Evolutionary conservation across 2,113 vertebrate genomes (phyloP), one percentile per base, ranked within the genome.

Genomic region (Empidonax traillii): DNA sequence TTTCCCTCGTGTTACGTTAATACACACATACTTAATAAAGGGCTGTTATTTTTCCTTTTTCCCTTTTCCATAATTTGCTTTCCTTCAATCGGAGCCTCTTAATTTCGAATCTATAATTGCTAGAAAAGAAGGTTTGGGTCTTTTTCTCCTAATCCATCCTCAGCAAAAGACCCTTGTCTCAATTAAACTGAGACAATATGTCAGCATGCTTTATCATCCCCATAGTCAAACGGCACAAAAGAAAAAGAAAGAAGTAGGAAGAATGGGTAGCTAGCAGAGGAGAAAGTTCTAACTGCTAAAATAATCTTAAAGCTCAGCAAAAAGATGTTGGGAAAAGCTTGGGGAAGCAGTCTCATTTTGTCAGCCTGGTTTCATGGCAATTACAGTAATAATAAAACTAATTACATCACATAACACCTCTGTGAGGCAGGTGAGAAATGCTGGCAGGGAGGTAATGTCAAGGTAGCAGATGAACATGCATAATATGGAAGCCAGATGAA

Each of bases 361-460:
- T 79, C 91, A 87, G 58, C 46, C 93, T 96, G 62, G 67, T 92
- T 94, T 93, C 68, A 33, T 61, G 81, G 44, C 91, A 94, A 89
- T 94, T 94, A 89, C 66, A 94, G 49, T 82, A 91, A 87, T 95
- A 89, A 91, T 94, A 88, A 93, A 93, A 86, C 72, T 92, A 93
- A 95, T 95, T 97, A 73, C 77, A 95, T 93, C 91, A 91, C 69
- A 73, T 81, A 96, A 72, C 93, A 92, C 62, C 81, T 92, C 76
- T 87, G 44, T 61, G 73, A 94, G 80, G 52, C 80, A 97, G 89
- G 93, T 92, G 89, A 90, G 84, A 94, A 89, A 75, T 61, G 72
- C 73, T 94, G 72, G 68, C 86, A 87, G 91, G 93, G 62, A 89
- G 47, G 30, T 75, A 92, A 95, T 72, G 80, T 81, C 80, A 81